phyloP scores from a whole-genome alignment of 2,797 vertebrate genomes.

The Mormyrops boulengeri region DNA sequence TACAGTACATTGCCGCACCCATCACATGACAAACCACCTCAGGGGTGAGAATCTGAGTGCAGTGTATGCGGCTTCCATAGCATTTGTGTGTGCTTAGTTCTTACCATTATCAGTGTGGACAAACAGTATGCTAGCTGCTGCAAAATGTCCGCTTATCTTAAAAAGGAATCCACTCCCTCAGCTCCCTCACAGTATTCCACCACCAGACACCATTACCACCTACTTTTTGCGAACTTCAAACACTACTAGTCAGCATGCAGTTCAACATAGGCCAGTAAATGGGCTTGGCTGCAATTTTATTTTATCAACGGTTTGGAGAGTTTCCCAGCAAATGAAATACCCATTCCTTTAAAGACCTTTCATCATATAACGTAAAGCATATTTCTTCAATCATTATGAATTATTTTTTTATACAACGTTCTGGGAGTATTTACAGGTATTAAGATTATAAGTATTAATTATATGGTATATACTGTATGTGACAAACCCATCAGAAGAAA shows the following conservation, averaged over 20 bases:
- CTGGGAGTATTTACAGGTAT: background rate
- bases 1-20: no score
- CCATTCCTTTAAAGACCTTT: background rate
- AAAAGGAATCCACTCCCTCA: background rate
- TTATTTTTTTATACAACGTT: background rate
- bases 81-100: background rate
- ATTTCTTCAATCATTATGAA: background rate
- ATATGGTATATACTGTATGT: background rate
- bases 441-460: background rate
- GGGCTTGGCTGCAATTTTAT: background rate
- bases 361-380: background rate
- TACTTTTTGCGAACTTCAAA: background rate
- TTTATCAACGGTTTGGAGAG: constrained; percentile 7
- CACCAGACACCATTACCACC: background rate
- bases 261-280: background rate
- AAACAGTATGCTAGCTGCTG: background rate
- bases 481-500: background rate
- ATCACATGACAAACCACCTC: no score
- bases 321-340: constrained; percentile 7
- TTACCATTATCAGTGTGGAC: background rate
- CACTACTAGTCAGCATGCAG: constrained; percentile 8
- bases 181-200: background rate
- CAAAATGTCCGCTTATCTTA: background rate
- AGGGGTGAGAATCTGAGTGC: no score
- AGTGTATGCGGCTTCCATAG: background rate